phyloP scores from a whole-genome alignment of 2,888 invertebrate species.

The Piscicola geometra region DNA sequence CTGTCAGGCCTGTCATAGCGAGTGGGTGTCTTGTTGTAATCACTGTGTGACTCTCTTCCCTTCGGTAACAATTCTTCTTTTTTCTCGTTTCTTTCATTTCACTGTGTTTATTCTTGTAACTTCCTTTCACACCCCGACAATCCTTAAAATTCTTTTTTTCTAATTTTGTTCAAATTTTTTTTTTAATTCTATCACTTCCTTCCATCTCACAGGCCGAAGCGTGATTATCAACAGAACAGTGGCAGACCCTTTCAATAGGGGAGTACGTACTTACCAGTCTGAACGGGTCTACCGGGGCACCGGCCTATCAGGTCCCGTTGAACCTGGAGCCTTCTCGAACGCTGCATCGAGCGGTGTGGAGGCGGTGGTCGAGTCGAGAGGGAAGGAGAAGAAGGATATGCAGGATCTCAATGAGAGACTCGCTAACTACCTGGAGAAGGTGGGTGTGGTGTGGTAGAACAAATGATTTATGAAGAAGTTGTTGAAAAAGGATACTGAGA shows the following conservation, averaged over 20 bases:
- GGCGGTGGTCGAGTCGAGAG: conserved; percentile 55
- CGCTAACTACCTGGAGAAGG: conserved; percentile 60
- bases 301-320: neutral
- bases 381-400: conserved; percentile 59
- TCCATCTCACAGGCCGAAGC: conserved; percentile 18
- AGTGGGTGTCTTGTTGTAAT: neutral
- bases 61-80: too few relatives aligned
- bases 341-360: conserved; percentile 52
- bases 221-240: conserved; percentile 30
- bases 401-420: conserved; percentile 59
- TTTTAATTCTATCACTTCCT: too few relatives aligned
- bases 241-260: conserved; percentile 22
- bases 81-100: too few relatives aligned
- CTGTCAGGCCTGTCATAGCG: conserved; percentile 29
- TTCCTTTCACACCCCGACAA: too few relatives aligned
- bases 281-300: neutral
- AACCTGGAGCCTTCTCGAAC: conserved; percentile 47
- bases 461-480: too few relatives aligned
- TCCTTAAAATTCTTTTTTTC: too few relatives aligned
- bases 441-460: conserved; percentile 34
- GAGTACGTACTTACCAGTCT: conserved; percentile 17
- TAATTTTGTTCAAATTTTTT: too few relatives aligned
- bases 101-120: too few relatives aligned
- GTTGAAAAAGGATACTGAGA: too few relatives aligned
- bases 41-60: too few relatives aligned